Evolutionary conservation across 2,888 invertebrate genomes (phyloP).

Genomic region (Cepaea hortensis): DNA sequence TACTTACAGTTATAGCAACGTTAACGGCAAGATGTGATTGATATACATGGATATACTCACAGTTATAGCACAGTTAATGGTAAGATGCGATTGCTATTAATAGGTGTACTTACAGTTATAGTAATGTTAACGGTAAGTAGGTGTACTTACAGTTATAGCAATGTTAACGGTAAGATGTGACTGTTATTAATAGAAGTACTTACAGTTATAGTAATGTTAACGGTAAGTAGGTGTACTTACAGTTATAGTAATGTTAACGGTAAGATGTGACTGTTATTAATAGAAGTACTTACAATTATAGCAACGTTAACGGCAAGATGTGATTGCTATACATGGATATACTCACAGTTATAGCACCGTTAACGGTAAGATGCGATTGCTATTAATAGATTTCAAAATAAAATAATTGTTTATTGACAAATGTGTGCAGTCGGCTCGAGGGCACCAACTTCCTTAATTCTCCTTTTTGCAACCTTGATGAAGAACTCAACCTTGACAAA

Average conservation of each 20-base stretch:
- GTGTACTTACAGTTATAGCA: neutral
- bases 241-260: neutral
- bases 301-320: neutral
- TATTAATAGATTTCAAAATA: too few species aligned
- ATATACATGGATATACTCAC: neutral
- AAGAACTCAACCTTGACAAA: too few species aligned
- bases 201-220: neutral
- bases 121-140: too few species aligned
- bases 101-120: neutral
- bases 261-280: too few species aligned
- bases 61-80: neutral
- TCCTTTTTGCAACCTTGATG: too few species aligned
- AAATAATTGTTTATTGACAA: too few species aligned
- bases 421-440: too few species aligned
- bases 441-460: too few species aligned
- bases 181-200: neutral
- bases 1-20: neutral
- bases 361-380: neutral
- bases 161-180: neutral
- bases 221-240: too few species aligned
- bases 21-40: neutral
- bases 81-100: neutral
- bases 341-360: neutral
- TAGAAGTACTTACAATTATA: neutral
- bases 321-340: neutral